Evolutionary conservation across 2,797 vertebrate species (phyloP), one percentile per base, ranked within the genome.

Genomic region (Hyperoplus immaculatus): DNA sequence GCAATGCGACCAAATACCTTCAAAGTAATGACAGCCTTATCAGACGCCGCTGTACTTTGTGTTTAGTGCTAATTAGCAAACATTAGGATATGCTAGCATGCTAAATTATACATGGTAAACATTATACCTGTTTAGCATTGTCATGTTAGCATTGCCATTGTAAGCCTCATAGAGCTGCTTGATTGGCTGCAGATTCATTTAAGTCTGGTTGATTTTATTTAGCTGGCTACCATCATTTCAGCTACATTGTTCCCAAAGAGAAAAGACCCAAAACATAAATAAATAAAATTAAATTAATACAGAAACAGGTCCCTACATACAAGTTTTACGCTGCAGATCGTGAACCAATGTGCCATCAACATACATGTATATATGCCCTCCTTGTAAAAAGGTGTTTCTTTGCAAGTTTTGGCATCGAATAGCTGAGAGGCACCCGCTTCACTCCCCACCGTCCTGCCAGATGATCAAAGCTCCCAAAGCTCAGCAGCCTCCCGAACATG

Each of bases 401-500:
- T 88, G 69, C 46, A 83, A 81, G 73, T 70, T 81, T 67, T 82
- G 87, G 87, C 82, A 84, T 75, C 55, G 42, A 61, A 15, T 75
- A 63, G 57, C 55, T 59, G 45, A 47, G 45, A 47, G 69, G 21
- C 59, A 69, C 72, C 65, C 13, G 12, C 38, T 54, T 60, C 74
- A 1, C 56, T 65, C 68, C 76, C 82, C 72, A 51, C 68, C 9
- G 68, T 69, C 85, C 77, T 67, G 75, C 82, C 87, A 88, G 82
- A 87, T 86, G 88, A 93, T 89, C 87, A 82, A 80, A 88, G 71
- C 82, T 59, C 63, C 51, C 64, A 71, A 68, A 77, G 57, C 58
- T 72, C 41, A 16, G 43, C 70, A 49, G 49, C 69, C 58, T 72
- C 55, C 43, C 0, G 36, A 78, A 72, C 82, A 59, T 69, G 72